Evolutionary conservation across 1,140 invertebrate species (phyloP), one percentile per base, ranked within the genome.

Genomic region (Popillia japonica): DNA sequence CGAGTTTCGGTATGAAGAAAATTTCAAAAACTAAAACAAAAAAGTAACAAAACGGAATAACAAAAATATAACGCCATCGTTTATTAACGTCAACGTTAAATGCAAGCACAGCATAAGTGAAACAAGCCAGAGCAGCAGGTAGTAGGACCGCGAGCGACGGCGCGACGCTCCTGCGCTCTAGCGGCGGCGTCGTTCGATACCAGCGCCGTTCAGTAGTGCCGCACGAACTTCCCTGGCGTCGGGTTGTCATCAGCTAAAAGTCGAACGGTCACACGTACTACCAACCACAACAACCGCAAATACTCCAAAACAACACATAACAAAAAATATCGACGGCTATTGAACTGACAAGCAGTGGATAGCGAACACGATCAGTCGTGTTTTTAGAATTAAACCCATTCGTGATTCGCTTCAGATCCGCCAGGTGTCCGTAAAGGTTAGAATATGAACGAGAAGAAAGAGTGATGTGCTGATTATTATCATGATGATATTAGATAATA

Each of bases 141-240:
- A 85, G 85, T 81, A 83, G 82, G 74, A 77, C 77, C 75, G 74
- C 80, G 55, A 79, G 82, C 82, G 83, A 79, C 83, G 82, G 77
- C 82, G 82, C 81, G 81, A 77, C 82, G 78, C 79, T 78, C 83
- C 79, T 84, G 83, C 84, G 84, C 84, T 78, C 77, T 84, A 82
- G 80, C 81, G 84, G 79, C 84, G 85, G 82, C 85, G 85, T 85
- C 85, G 85, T 82, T 86, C 85, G 83, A 86, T 86, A 86, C 82
- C 83, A 81, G 77, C 85, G 84, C 82, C 83, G 81, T 79, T 79
- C 73, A 81, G 79, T 83, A 86, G 85, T 86, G 85, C 84, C 84
- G 84, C 83, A 85, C 84, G 85, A 86, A 80, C 84, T 82, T 80
- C 82, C 84, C 81, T 81, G 83, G 82, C 83, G 85, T 84, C 83